Evolutionary conservation across 2,888 invertebrate species (phyloP).

Genomic region (Cerastis leucographa): DNA sequence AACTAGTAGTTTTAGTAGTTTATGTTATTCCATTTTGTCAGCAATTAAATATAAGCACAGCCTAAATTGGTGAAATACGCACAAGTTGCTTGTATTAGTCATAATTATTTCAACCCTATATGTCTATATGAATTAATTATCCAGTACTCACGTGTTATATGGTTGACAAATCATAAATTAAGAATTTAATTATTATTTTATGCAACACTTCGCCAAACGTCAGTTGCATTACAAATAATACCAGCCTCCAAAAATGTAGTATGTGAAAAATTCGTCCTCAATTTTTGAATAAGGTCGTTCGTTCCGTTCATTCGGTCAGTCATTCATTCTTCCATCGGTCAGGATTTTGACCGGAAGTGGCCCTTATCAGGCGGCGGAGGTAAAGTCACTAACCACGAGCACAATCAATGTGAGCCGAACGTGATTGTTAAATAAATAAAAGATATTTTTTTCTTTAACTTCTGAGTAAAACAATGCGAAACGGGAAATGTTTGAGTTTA

Average conservation of each 20-base stretch:
- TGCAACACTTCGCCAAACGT: slow-evolving; percentile 51
- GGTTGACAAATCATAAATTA: slow-evolving; percentile 66
- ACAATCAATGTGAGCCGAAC: slow-evolving; percentile 85
- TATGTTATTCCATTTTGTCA: slow-evolving; percentile 54
- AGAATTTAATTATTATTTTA: slow-evolving; percentile 66
- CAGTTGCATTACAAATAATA: slow-evolving; percentile 54
- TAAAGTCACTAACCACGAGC: slow-evolving; percentile 82
- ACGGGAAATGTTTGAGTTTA: slow-evolving; percentile 81
- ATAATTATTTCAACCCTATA: slow-evolving; percentile 65
- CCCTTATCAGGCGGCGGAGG: slow-evolving; percentile 88
- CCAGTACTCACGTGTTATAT: slow-evolving; percentile 40
- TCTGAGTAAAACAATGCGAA: slow-evolving; percentile 84
- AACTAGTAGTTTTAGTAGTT: slow-evolving; percentile 7
- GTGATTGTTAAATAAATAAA: slow-evolving; percentile 89
- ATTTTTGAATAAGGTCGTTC: slow-evolving; percentile 73
- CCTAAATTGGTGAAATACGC: slow-evolving; percentile 40
- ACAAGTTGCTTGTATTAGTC: slow-evolving; percentile 40
- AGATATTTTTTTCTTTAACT: slow-evolving; percentile 74
- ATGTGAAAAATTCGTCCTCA: slow-evolving; percentile 67
- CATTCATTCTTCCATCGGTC: slow-evolving; percentile 74
- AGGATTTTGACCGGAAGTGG: slow-evolving; percentile 88
- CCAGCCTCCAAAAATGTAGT: slow-evolving; percentile 42
- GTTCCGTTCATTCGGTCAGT: slow-evolving; percentile 73
- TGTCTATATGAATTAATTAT: slow-evolving; percentile 60
- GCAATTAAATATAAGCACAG: slow-evolving; percentile 41